Conservation (phyloP, 2,888 invertebrate genomes). For the Cistogaster globosa region DNA sequence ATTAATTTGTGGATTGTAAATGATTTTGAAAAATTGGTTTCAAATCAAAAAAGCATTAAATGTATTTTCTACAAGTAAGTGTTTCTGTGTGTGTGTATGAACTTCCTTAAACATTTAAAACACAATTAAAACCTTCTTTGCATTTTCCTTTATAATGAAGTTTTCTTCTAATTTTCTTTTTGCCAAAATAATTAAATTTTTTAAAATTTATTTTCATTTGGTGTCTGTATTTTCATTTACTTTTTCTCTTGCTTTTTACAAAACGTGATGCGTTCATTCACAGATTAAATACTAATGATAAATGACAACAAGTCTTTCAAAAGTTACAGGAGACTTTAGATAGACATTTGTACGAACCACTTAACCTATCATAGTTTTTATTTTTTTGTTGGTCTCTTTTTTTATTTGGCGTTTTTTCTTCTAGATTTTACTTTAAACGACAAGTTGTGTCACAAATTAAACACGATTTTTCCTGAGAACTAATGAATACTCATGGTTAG, state of each 20-base stretch:
- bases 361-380: constrained; percentile 59
- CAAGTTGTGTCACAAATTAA: constrained; percentile 81
- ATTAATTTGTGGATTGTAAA: constrained; percentile 76
- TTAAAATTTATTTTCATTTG: neutral
- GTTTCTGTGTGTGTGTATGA: neutral
- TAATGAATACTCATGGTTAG: constrained; percentile 78
- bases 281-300: constrained; percentile 76
- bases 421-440: constrained; percentile 56
- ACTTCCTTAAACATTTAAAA: constrained; percentile 34
- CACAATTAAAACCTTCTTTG: constrained; percentile 50
- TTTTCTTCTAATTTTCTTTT: neutral
- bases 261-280: constrained; percentile 78
- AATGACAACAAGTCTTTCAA: constrained; percentile 67
- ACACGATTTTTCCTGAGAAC: constrained; percentile 81
- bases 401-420: constrained; percentile 8
- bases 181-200: constrained; percentile 56
- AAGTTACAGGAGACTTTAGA: constrained; percentile 33
- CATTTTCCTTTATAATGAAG: neutral
- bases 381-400: constrained; percentile 10
- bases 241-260: constrained; percentile 39
- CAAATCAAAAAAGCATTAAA: constrained; percentile 30
- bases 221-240: constrained; percentile 25
- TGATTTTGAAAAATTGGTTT: constrained; percentile 71
- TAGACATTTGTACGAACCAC: constrained; percentile 37
- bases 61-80: neutral